Conservation (phyloP, 1,140 invertebrate genomes). For the Drosophila kikkawai region DNA sequence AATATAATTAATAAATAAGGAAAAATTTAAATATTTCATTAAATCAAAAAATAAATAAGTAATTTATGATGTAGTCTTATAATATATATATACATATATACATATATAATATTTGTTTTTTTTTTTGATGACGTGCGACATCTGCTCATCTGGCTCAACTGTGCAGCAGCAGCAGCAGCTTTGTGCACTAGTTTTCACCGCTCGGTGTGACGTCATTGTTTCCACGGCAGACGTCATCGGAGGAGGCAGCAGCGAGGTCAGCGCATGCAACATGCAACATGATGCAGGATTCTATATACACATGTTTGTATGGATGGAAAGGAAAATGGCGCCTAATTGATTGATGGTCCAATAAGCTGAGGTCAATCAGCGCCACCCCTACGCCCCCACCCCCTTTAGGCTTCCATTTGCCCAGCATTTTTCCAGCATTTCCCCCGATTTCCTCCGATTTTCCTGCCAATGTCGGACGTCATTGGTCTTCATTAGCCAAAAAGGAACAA, state of each 20-base stretch:
- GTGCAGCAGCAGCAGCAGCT: constrained; percentile 4
- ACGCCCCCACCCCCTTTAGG: background rate
- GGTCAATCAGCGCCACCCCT: constrained; percentile 37
- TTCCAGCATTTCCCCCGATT: background rate
- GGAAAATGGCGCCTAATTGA: constrained; percentile 54
- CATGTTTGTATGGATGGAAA: constrained; percentile 2
- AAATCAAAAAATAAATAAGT: too few relatives aligned
- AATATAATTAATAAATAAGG: too few relatives aligned
- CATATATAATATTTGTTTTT: background rate
- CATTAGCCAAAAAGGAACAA: constrained; percentile 40
- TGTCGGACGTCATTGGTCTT: constrained; percentile 57
- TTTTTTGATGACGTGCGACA: constrained; percentile 22
- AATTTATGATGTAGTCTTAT: background rate
- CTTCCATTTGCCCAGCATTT: background rate
- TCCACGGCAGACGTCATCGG: constrained; percentile 39
- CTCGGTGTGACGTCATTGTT: constrained; percentile 43
- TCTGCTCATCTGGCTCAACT: background rate
- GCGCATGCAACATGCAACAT: constrained; percentile 50
- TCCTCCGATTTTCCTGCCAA: background rate
- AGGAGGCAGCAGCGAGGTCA: constrained; percentile 36
- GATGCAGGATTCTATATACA: constrained; percentile 28
- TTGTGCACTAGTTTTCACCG: constrained; percentile 47
- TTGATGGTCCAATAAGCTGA: constrained; percentile 57
- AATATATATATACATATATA: background rate
- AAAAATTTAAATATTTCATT: too few relatives aligned